A percentile compares a stretch with the other conserved stretches of the same genome.
Conservation (phyloP, 1,140 invertebrate genomes). For the Leptinotarsa defecta region DNA sequence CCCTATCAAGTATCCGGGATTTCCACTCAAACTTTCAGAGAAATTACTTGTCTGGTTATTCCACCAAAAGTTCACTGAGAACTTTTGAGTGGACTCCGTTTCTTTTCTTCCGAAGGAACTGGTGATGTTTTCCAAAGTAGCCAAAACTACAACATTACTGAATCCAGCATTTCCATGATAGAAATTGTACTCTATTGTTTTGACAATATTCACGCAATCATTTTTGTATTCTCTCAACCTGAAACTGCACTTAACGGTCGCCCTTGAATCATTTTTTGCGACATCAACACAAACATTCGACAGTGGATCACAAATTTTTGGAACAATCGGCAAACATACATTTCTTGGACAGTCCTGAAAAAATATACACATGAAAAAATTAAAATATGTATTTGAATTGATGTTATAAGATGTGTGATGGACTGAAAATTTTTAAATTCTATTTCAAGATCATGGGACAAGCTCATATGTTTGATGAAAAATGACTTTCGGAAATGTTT, state of each 20-base stretch:
- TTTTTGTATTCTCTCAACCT: constrained; percentile 35
- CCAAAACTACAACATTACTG: constrained; percentile 55
- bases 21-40: constrained; percentile 64
- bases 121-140: constrained; percentile 56
- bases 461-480: too few relatives aligned
- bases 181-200: constrained; percentile 60
- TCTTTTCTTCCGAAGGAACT: constrained; percentile 34
- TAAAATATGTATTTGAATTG: too few relatives aligned
- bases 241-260: constrained; percentile 33
- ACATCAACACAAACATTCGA: constrained; percentile 47
- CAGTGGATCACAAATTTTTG: constrained; percentile 55
- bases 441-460: too few relatives aligned
- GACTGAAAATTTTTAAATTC: too few relatives aligned
- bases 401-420: too few relatives aligned
- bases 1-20: constrained; percentile 68
- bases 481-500: too few relatives aligned
- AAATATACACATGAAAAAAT: constrained; percentile 25
- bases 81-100: constrained; percentile 58
- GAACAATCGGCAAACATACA: constrained; percentile 57
- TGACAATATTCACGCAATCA: constrained; percentile 53
- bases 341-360: constrained; percentile 57
- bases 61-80: constrained; percentile 61
- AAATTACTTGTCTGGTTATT: constrained; percentile 48
- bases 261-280: constrained; percentile 37
- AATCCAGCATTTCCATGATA: constrained; percentile 64